Conservation (phyloP, 2,113 vertebrate genomes). For the Numida meleagris region DNA sequence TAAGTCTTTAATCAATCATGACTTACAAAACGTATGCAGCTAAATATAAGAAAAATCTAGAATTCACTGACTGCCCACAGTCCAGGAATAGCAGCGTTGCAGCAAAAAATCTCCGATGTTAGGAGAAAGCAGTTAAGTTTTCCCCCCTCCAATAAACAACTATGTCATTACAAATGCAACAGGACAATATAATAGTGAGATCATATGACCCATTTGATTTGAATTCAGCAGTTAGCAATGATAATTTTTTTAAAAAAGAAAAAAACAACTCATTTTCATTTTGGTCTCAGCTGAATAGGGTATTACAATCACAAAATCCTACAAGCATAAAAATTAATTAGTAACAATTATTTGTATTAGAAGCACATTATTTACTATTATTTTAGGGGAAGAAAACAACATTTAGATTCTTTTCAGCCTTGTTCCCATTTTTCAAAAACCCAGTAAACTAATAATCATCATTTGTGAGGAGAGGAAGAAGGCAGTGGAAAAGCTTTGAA, state of each 20-base stretch:
- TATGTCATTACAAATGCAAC: not conserved
- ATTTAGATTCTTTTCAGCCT: not conserved
- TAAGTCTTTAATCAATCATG: not conserved
- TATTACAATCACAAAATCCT: not conserved
- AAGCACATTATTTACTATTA: not conserved
- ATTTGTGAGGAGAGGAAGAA: not conserved
- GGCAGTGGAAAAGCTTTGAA: not conserved
- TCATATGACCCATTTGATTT: not conserved
- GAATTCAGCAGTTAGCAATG: not conserved
- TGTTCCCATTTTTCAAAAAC: not conserved
- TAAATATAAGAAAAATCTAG: not conserved
- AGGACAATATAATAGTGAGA: too few relatives aligned
- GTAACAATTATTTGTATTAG: not conserved
- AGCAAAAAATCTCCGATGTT: not conserved
- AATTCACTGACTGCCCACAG: not conserved
- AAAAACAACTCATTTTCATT: not conserved
- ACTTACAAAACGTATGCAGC: not conserved
- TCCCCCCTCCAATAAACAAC: not conserved
- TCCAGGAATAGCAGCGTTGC: not conserved
- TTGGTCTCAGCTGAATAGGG: not conserved
- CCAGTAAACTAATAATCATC: not conserved
- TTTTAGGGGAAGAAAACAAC: not conserved
- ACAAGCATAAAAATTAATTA: not conserved
- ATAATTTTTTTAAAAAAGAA: not conserved
- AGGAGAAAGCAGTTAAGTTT: not conserved